Evolutionary conservation across 2,797 vertebrate species (phyloP).

Genomic region (Oreonectes daqikongensis): DNA sequence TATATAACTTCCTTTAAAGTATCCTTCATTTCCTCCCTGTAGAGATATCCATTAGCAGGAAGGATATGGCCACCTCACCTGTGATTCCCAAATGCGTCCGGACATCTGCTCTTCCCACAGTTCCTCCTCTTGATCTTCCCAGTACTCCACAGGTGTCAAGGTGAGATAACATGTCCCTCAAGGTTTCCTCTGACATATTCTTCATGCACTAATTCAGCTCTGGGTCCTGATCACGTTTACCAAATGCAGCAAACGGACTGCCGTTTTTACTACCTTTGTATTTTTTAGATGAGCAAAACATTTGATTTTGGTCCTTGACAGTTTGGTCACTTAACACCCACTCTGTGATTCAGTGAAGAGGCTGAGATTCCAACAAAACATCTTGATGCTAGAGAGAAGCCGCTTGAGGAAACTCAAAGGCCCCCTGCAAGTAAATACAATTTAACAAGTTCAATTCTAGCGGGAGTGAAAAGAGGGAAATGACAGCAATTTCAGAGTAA

Average conservation of each 20-base stretch:
- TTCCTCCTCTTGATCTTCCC: slow-evolving; percentile 54
- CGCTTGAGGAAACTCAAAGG: slow-evolving; percentile 48
- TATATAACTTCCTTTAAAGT: neutral
- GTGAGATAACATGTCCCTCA: slow-evolving; percentile 69
- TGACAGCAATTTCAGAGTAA: slow-evolving; percentile 43
- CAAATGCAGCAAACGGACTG: neutral
- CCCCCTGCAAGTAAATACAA: slow-evolving; percentile 46
- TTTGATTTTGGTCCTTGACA: slow-evolving; percentile 41
- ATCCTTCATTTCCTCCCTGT: slow-evolving; percentile 43
- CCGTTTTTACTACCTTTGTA: neutral
- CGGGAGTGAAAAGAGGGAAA: slow-evolving; percentile 41
- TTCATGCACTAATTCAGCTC: slow-evolving; percentile 1
- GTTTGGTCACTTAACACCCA: slow-evolving; percentile 24
- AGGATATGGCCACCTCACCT: slow-evolving; percentile 80
- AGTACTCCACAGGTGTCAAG: slow-evolving; percentile 64
- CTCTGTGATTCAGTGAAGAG: slow-evolving; percentile 15
- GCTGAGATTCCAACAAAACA: neutral
- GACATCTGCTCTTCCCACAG: slow-evolving; percentile 57
- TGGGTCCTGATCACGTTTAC: neutral
- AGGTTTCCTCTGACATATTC: neutral
- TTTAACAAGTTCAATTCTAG: slow-evolving; percentile 50
- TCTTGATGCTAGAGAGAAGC: slow-evolving; percentile 41
- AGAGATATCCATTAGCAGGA: slow-evolving; percentile 71
- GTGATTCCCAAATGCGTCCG: slow-evolving; percentile 59
- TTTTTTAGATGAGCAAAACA: slow-evolving; percentile 34